Base-by-base conservation (phyloP, 2,113 vertebrate species). In the Coregonus clupeaformis region DNA sequence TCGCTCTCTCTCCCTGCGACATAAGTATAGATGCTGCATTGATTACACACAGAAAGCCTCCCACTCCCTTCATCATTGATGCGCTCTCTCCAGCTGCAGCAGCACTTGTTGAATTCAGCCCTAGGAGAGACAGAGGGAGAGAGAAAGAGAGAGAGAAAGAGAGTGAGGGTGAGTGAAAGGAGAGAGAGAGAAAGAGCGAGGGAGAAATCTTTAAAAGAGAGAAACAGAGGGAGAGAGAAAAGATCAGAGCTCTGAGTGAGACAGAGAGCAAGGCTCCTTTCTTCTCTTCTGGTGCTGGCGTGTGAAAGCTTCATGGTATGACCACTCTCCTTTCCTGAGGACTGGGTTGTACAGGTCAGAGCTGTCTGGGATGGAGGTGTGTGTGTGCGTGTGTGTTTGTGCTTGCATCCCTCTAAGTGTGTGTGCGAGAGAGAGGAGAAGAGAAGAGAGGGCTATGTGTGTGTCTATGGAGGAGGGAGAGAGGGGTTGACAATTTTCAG, bases 71-170 rank as follows among this genome's bases (percentile, higher is more conserved):
- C 86, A 86, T 90, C 88, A 89, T 88, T 91, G 87, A 91, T 91
- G 89, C 85, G 80, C 90, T 83, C 73, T 84, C 77, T 83, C 30
- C 72, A 77, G 84, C 86, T 83, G 86, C 91, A 91, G 88, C 87
- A 76, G 90, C 91, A 94, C 91, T 91, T 92, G 91, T 91, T 93
- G 91, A 92, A 91, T 91, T 83, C 88, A 89, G 88, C 87, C 89
- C 87, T 87, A 85, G 22, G 45, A 80, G 60, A 76, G 80, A 82
- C 77, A 14, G 74, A 63, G 52, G 14, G 74, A 62, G 25, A 29
- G 5, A 62, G 30, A 77, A 42, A 52, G 36, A 12, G 68, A 49
- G 68, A 16, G 68, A 69, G 42, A 30, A 16, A 71, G 18, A 52
- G 25, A 2, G 83, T 86, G 89, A 89, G 86, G 85, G 84, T 77